Conservation (phyloP, 1,140 invertebrate genomes). For the Magallana angulata region DNA sequence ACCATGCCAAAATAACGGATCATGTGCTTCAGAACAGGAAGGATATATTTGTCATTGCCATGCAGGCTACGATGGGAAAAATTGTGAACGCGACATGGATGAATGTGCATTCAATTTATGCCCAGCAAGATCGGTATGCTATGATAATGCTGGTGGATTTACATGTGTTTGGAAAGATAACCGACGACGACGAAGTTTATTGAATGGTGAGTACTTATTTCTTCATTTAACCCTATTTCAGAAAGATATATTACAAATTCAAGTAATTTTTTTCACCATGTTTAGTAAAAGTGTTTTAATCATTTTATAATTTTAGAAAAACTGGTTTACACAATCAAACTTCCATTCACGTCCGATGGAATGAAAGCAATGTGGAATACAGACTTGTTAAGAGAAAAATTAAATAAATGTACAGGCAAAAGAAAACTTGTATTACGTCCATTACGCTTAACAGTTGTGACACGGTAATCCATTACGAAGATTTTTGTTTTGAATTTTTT, state of each 20-base stretch:
- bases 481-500: too few species aligned
- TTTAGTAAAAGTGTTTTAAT: too few species aligned
- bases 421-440: background rate
- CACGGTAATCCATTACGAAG: background rate
- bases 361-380: background rate
- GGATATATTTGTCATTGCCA: background rate
- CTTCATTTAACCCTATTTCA: too few species aligned
- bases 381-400: too few species aligned
- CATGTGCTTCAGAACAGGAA: background rate
- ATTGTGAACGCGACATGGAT: background rate
- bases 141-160: slow-evolving; percentile 52
- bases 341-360: background rate
- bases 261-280: too few species aligned
- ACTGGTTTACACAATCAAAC: background rate
- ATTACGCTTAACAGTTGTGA: background rate
- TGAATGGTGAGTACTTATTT: too few species aligned
- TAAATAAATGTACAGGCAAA: background rate
- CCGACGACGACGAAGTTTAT: background rate
- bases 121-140: slow-evolving; percentile 43
- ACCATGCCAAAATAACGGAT: background rate
- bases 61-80: background rate
- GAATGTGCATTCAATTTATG: background rate
- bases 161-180: slow-evolving; percentile 35
- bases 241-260: too few species aligned
- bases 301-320: background rate